Evolutionary conservation across 2,888 invertebrate species (phyloP).

Genomic region (Erynnis tages): DNA sequence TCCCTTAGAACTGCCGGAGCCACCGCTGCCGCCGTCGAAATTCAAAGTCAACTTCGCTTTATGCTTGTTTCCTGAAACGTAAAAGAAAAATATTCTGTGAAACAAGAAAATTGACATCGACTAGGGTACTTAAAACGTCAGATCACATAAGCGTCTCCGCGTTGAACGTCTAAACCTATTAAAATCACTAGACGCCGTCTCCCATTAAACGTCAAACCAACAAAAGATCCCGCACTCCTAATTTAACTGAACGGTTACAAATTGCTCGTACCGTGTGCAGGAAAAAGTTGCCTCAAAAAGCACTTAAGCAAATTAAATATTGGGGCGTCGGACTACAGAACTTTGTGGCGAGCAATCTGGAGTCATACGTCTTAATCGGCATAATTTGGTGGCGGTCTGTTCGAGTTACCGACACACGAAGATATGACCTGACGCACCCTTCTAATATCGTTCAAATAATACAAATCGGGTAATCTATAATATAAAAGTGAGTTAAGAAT

Average conservation of each 20-base stretch:
- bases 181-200: slow-evolving; percentile 33
- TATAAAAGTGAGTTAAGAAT: slow-evolving; percentile 28
- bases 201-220: slow-evolving; percentile 49
- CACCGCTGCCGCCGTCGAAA: slow-evolving; percentile 81
- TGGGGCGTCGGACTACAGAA: slow-evolving; percentile 59
- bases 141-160: slow-evolving; percentile 35
- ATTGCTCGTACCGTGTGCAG: slow-evolving; percentile 67
- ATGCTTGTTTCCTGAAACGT: slow-evolving; percentile 77
- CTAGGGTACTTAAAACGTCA: slow-evolving; percentile 34
- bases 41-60: slow-evolving; percentile 89
- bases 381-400: slow-evolving; percentile 70
- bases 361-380: slow-evolving; percentile 78
- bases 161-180: slow-evolving; percentile 9
- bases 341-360: slow-evolving; percentile 61
- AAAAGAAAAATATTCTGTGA: slow-evolving; percentile 19
- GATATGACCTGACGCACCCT: slow-evolving; percentile 68
- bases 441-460: no score
- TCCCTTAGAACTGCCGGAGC: slow-evolving; percentile 72
- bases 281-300: slow-evolving; percentile 73
- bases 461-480: no score
- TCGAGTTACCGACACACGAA: slow-evolving; percentile 59
- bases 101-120: no score
- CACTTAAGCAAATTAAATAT: slow-evolving; percentile 81
- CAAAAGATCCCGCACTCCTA: slow-evolving; percentile 59
- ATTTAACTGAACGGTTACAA: slow-evolving; percentile 75